Evolutionary conservation across 2,888 invertebrate species (phyloP), one percentile per base, ranked within the genome.

Genomic region (Ophion slaviceki): DNA sequence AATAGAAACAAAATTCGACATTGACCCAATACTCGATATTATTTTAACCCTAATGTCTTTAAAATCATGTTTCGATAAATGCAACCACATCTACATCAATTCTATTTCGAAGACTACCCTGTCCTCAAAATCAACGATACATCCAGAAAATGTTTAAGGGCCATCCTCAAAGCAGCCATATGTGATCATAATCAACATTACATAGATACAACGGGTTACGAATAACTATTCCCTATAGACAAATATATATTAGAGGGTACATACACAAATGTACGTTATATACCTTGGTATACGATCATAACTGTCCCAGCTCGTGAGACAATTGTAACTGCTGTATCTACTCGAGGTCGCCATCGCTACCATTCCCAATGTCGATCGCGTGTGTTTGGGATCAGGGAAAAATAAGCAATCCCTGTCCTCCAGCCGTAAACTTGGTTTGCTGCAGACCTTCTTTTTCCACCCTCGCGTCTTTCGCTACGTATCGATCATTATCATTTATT

Each of bases 231-330:
- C 4, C 32, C 32, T 4, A 17, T 53, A 17, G 17, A 53, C 17
- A 53, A 17, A 53, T 24, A 61, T 61, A 24, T 20, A 10, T 61
- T 7, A 17, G n/a, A 47, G 32, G 20, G 20, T 74, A 40, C 14
- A n/a, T 62, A 32, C 53, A 20, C n/a, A 36, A 20, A 32, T 70
- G 28, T 75, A 20, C 24, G 24, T 28, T 64, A 80, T 80, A 32
- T 96, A 98, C 98, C 98, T 97, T 91, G 98, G 98, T 94, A 98
- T 98, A 93, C 96, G 96, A 94, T 98, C 98, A 95, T 98, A 98
- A 94, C 97, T 98, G 95, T 98, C 98, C 98, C 97, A 98, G 94
- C 97, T 97, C 87, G 97, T 97, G 92, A 98, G 95, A 94, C 98
- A 98, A 95, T 97, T 98, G 95, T 98, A 98, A 86, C 97, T 97